These are phyloP conservation scores for Eupristina koningsbergeri DNA, from an alignment of 1,140 invertebrate species.

Conservation along the genomic window DNA sequence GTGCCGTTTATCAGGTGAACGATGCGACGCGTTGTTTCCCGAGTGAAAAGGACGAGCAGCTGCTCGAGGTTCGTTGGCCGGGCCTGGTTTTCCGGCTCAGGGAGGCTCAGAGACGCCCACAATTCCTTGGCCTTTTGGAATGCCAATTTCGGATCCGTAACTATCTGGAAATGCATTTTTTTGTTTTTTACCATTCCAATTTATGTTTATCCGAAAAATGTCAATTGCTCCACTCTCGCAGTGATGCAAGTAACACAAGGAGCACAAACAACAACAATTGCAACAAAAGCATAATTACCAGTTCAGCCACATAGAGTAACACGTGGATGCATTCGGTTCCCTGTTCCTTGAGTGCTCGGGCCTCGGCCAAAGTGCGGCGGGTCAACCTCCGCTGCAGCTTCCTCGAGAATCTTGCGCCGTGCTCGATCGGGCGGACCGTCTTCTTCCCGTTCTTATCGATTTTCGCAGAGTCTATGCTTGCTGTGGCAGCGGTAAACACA, in stretches of 20 bases:
- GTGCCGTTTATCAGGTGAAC: slow-evolving; percentile 85
- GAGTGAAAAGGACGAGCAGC: slow-evolving; percentile 80
- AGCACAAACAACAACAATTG: not conserved
- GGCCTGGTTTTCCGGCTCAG: slow-evolving; percentile 88
- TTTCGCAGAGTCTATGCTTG: slow-evolving; percentile 32
- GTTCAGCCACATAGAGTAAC: slow-evolving; percentile 81
- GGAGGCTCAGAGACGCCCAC: slow-evolving; percentile 80
- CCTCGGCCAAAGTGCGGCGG: slow-evolving; percentile 81
- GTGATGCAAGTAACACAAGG: not conserved
- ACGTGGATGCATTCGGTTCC: slow-evolving; percentile 85
- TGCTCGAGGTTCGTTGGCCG: slow-evolving; percentile 84
- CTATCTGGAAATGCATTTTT: slow-evolving; percentile 79
- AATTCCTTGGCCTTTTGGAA: slow-evolving; percentile 81
- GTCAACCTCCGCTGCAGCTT: slow-evolving; percentile 82
- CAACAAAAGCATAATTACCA: too few species aligned
- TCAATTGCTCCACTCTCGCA: not conserved
- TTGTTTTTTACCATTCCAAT: not conserved
- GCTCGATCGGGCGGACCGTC: slow-evolving; percentile 81
- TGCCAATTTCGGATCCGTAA: slow-evolving; percentile 84
- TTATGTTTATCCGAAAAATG: not conserved
- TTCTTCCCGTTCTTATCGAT: slow-evolving; percentile 61
- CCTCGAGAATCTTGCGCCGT: slow-evolving; percentile 81
- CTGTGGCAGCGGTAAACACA: not conserved
- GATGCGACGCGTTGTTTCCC: slow-evolving; percentile 82
- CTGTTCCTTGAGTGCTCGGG: slow-evolving; percentile 83